These are phyloP conservation scores for Magallana ariakensis DNA, from an alignment of 1,140 invertebrate genomes.

Conservation along the genomic window DNA sequence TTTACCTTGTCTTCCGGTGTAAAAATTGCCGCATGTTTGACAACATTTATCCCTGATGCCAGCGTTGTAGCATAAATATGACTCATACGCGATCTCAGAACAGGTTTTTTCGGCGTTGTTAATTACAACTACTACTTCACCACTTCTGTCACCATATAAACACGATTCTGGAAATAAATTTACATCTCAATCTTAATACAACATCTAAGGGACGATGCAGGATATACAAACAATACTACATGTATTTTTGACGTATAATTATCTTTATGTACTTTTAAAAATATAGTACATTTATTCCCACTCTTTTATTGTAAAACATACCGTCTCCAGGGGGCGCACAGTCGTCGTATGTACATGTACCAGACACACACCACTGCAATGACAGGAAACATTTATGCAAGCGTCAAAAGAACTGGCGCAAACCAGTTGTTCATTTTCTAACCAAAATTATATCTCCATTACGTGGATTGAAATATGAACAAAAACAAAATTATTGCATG, in stretches of 20 bases:
- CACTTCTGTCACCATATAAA: constrained; percentile 6
- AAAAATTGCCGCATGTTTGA: neutral
- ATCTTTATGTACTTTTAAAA: too few relatives aligned
- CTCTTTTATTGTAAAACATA: neutral
- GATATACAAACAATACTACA: too few relatives aligned
- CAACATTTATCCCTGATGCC: neutral
- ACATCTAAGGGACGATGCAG: too few relatives aligned
- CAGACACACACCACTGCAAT: constrained; percentile 59
- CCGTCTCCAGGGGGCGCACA: constrained; percentile 46
- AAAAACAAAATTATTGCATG: too few relatives aligned
- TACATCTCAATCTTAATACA: too few relatives aligned
- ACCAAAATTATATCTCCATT: too few relatives aligned
- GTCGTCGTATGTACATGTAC: constrained; percentile 47
- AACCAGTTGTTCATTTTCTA: too few relatives aligned
- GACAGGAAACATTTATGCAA: too few relatives aligned
- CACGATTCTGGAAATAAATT: neutral
- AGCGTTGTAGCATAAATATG: neutral
- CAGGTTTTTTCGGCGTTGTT: neutral
- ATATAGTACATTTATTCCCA: too few relatives aligned
- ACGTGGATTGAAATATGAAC: too few relatives aligned
- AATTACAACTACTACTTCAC: neutral
- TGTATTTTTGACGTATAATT: too few relatives aligned
- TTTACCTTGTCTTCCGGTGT: constrained; percentile 13
- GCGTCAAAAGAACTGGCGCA: too few relatives aligned
- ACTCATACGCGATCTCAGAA: neutral